These are phyloP conservation scores for Caracal caracal DNA, from an alignment of 2,113 vertebrate species.

Conservation along the genomic window DNA sequence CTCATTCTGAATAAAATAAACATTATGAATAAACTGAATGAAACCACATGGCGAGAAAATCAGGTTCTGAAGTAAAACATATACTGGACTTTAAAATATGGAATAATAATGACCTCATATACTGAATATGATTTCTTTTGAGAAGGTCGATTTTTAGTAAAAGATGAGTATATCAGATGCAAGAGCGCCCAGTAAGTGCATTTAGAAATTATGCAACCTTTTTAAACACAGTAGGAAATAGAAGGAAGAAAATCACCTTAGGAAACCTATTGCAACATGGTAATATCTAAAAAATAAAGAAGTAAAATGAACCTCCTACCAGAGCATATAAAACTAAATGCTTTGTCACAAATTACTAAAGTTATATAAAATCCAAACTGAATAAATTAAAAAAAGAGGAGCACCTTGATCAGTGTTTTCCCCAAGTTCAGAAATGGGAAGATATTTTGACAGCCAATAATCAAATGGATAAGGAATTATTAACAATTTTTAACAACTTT, in stretches of 20 bases:
- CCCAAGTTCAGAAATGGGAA: not conserved
- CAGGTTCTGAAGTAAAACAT: constrained; percentile 8
- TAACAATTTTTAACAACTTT: not conserved
- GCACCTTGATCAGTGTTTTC: not conserved
- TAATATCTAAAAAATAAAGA: constrained; percentile 27
- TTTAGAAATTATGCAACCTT: constrained; percentile 15
- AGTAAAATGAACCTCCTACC: not conserved
- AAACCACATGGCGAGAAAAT: not conserved
- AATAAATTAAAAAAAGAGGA: not conserved
- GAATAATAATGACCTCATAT: not conserved
- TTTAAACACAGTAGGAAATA: not conserved
- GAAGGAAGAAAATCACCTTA: constrained; percentile 21
- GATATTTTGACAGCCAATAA: not conserved
- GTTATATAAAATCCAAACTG: not conserved
- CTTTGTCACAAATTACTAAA: not conserved
- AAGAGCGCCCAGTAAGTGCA: not conserved
- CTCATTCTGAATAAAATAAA: constrained; percentile 32
- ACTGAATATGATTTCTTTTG: constrained; percentile 38
- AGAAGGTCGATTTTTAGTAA: constrained; percentile 7
- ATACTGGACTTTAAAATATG: not conserved
- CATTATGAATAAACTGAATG: constrained; percentile 20
- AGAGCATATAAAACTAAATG: not conserved
- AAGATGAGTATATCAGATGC: not conserved
- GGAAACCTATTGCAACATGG: not conserved
- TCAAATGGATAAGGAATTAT: not conserved